Conservation (phyloP, 2,113 vertebrate genomes). For the Ia io region DNA sequence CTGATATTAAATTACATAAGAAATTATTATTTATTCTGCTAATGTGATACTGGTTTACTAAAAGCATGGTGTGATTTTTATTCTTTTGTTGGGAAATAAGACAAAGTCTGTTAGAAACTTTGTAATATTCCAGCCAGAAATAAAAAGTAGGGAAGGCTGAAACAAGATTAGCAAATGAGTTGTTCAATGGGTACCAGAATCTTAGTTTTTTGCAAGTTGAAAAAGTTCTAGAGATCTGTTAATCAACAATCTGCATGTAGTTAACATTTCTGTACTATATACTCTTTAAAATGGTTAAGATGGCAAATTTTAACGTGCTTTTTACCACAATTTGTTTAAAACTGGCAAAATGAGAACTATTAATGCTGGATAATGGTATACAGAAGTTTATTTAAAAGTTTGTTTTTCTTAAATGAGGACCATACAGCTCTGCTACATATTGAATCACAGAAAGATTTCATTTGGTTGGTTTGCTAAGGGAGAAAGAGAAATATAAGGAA, state of each 20-base stretch:
- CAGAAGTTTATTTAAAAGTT: background rate
- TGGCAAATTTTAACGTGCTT: background rate
- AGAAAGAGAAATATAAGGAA: conserved; percentile 27
- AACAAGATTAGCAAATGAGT: background rate
- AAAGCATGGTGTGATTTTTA: background rate
- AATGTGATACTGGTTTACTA: background rate
- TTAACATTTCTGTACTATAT: background rate
- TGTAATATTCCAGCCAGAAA: conserved; percentile 10
- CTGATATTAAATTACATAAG: background rate
- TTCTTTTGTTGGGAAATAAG: background rate
- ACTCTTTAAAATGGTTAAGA: background rate
- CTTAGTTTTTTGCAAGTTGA: background rate
- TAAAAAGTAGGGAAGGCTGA: background rate
- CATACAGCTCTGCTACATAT: background rate
- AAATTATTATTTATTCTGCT: conserved; percentile 18
- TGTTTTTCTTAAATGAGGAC: background rate
- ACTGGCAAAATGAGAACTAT: background rate
- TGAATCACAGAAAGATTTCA: conserved; percentile 6
- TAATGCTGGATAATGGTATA: background rate
- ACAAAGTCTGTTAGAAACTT: background rate
- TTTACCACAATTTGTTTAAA: background rate
- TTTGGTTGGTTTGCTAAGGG: conserved; percentile 17
- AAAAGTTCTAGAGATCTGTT: background rate
- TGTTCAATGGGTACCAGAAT: background rate
- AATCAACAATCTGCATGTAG: background rate